These are phyloP conservation scores for Butastur rufipennis DNA, from an alignment of 2,113 vertebrate species.

Conservation along the genomic window DNA sequence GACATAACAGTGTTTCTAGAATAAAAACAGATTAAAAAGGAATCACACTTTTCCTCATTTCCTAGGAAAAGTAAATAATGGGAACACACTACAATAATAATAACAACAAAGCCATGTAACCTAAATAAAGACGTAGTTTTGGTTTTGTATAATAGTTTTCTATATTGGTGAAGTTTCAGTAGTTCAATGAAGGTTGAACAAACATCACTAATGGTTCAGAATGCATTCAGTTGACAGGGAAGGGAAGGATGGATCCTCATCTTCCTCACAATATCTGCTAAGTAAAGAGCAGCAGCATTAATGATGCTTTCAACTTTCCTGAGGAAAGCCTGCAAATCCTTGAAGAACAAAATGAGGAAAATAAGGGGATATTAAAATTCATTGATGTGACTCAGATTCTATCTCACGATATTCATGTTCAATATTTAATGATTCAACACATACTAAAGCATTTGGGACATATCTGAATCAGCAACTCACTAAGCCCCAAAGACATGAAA, in stretches of 20 bases:
- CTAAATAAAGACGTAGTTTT: not conserved
- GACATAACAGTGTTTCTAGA: not conserved
- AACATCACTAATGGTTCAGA: not conserved
- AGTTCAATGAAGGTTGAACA: not conserved
- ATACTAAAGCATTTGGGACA: not conserved
- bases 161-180: not conserved
- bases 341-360: not conserved
- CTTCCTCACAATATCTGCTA: not conserved
- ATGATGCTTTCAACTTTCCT: not conserved
- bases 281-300: not conserved
- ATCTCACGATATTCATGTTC: not conserved
- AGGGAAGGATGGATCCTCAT: not conserved
- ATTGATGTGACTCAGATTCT: not conserved
- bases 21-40: not conserved
- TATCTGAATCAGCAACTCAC: not conserved
- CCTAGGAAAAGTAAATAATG: not conserved
- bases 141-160: not conserved
- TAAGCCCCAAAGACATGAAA: not conserved
- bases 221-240: not conserved
- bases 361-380: not conserved
- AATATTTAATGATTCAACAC: slow-evolving; percentile 2
- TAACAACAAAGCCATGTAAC: not conserved
- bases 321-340: not conserved
- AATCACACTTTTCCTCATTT: not conserved
- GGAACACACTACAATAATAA: not conserved